Evolutionary conservation across 2,113 vertebrate genomes (phyloP).

Genomic region (Eublepharis macularius): DNA sequence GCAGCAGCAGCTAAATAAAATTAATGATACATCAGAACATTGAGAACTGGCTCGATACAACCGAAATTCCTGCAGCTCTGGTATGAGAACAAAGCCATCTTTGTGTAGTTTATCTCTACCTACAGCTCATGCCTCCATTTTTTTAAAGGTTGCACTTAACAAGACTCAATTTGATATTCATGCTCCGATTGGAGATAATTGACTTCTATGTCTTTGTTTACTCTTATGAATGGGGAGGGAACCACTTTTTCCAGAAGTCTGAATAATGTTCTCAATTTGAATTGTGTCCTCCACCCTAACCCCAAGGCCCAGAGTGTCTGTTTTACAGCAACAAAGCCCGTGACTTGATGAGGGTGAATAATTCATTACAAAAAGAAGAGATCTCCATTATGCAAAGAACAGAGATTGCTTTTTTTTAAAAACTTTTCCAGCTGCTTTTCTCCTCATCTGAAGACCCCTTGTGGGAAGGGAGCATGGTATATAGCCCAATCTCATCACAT

Average conservation of each 20-base stretch:
- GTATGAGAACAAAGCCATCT: neutral
- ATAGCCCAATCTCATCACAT: too few relatives aligned
- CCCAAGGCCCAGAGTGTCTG: slow-evolving; percentile 9
- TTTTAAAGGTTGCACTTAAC: slow-evolving; percentile 18
- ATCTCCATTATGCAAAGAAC: slow-evolving; percentile 41
- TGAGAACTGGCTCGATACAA: neutral
- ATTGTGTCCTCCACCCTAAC: slow-evolving; percentile 21
- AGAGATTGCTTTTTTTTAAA: slow-evolving; percentile 58
- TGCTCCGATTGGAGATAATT: slow-evolving; percentile 2
- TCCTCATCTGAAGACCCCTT: neutral
- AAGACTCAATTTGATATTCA: neutral
- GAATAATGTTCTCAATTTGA: slow-evolving; percentile 51
- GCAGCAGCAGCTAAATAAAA: too few relatives aligned
- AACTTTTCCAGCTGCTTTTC: too few relatives aligned
- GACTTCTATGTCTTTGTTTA: slow-evolving; percentile 48
- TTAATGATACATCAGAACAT: neutral
- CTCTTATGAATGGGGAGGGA: neutral
- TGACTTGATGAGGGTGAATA: slow-evolving; percentile 60
- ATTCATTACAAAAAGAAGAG: slow-evolving; percentile 53
- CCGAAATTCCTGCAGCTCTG: neutral
- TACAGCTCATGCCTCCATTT: neutral
- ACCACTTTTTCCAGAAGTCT: slow-evolving; percentile 63
- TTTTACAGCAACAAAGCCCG: slow-evolving; percentile 12
- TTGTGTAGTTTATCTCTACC: neutral
- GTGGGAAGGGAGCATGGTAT: too few relatives aligned